Evolutionary conservation across 2,888 invertebrate species (phyloP).

Genomic region (Pseudeuparius sepicola): DNA sequence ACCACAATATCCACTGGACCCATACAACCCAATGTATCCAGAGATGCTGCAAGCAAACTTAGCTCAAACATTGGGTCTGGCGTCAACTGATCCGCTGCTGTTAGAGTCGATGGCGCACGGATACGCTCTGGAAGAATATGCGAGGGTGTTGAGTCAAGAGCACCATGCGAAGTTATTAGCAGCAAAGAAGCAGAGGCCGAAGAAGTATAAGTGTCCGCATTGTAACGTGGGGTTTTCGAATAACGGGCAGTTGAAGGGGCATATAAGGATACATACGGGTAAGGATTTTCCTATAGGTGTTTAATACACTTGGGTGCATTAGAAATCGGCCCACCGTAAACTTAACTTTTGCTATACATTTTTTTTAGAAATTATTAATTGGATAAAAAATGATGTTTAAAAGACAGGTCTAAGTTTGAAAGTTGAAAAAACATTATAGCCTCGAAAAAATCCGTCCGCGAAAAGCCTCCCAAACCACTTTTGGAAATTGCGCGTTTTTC

Average conservation of each 20-base stretch:
- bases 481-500: too few relatives aligned
- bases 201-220: constrained; percentile 84
- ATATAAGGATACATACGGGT: constrained; percentile 85
- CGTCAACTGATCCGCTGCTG: constrained; percentile 31
- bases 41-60: constrained; percentile 24
- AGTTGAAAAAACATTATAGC: too few relatives aligned
- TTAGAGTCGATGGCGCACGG: constrained; percentile 35
- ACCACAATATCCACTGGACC: constrained; percentile 17
- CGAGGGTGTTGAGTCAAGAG: constrained; percentile 59
- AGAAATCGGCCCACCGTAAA: too few relatives aligned
- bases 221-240: constrained; percentile 90
- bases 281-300: constrained; percentile 31
- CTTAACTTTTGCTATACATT: too few relatives aligned
- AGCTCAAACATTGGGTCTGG: constrained; percentile 27
- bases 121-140: constrained; percentile 60
- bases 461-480: too few relatives aligned
- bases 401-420: too few relatives aligned
- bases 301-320: too few relatives aligned
- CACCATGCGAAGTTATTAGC: constrained; percentile 58
- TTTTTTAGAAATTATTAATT: too few relatives aligned
- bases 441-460: too few relatives aligned
- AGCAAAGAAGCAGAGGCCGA: constrained; percentile 69
- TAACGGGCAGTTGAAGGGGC: constrained; percentile 85
- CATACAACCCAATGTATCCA: constrained; percentile 23
- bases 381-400: too few relatives aligned